phyloP scores from a whole-genome alignment of 2,113 vertebrate species.

The Falcunculus frontatus region DNA sequence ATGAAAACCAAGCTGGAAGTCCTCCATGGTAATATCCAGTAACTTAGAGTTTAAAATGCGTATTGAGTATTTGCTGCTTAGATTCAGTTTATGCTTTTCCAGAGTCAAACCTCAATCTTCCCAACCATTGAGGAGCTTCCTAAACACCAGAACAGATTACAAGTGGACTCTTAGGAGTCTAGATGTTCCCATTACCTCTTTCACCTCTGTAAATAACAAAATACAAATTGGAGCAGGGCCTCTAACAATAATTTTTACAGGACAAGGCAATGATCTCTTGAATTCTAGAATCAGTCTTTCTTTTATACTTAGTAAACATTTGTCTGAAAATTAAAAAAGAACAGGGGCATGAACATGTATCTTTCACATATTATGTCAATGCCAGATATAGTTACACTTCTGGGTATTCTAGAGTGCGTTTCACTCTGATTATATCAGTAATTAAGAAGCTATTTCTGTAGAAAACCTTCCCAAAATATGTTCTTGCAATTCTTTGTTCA shows the following conservation, averaged over 20 bases:
- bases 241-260: not conserved
- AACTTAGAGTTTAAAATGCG: not conserved
- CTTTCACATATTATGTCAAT: not conserved
- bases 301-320: not conserved
- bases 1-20: not conserved
- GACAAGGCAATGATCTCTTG: fast-evolving
- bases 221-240: not conserved
- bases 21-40: not conserved
- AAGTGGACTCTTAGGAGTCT: not conserved
- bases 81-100: not conserved
- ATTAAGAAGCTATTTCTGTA: not conserved
- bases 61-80: not conserved
- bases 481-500: not conserved
- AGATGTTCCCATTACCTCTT: not conserved
- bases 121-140: not conserved
- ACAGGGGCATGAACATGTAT: not conserved
- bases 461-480: not conserved
- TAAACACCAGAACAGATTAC: not conserved
- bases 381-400: not conserved
- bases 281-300: not conserved
- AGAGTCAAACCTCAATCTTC: not conserved
- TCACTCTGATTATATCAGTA: not conserved
- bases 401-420: not conserved
- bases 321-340: not conserved
- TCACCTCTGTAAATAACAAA: not conserved